Evolutionary conservation across 2,888 invertebrate genomes (phyloP).

Genomic region (Branchipolynoe longqiensis): DNA sequence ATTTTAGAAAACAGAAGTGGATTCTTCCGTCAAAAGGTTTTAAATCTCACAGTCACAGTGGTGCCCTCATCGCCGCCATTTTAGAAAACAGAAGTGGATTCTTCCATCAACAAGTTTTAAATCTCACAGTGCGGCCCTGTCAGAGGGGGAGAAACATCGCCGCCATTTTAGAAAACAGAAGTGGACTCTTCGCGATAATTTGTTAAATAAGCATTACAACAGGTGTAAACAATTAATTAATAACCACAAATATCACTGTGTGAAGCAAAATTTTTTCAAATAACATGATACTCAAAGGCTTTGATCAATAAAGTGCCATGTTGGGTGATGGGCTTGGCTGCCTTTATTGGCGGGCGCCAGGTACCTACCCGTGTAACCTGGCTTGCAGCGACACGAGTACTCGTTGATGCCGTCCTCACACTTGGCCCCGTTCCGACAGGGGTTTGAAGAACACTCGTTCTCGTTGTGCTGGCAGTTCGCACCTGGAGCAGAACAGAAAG

Average conservation of each 20-base stretch:
- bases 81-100: no score
- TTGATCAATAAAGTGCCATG: not conserved
- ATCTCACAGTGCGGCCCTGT: no score
- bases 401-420: slow-evolving; percentile 92
- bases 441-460: slow-evolving; percentile 63
- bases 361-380: slow-evolving; percentile 62
- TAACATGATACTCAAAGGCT: not conserved
- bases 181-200: no score
- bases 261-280: not conserved
- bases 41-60: no score
- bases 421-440: slow-evolving; percentile 86
- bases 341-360: not conserved
- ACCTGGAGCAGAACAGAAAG: no score
- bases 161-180: no score
- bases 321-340: not conserved
- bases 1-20: no score
- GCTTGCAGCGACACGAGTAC: slow-evolving; percentile 83
- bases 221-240: not conserved
- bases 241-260: not conserved
- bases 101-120: no score
- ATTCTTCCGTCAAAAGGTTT: no score
- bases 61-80: no score
- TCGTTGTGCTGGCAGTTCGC: slow-evolving; percentile 60
- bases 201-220: no score
- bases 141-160: no score